phyloP scores from a whole-genome alignment of 92 coral and sea anemone genomes.

The Paragorgia papillata region DNA sequence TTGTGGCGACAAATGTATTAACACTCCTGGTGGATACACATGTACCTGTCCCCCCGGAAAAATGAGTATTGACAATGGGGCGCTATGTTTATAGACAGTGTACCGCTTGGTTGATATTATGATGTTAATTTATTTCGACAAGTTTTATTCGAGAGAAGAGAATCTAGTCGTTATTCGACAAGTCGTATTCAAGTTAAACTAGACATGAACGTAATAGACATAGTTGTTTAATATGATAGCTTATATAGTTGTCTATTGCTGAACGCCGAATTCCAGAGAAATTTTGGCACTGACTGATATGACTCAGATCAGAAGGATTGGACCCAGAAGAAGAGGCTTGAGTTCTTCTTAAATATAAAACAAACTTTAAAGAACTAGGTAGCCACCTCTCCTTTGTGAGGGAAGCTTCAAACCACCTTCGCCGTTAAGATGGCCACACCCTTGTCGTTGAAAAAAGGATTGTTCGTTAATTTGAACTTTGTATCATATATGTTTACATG shows the following conservation, averaged over 20 bases:
- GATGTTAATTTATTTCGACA: background rate
- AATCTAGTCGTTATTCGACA: too few relatives aligned
- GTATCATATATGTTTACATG: too few relatives aligned
- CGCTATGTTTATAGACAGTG: slow-evolving; percentile 60
- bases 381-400: too few relatives aligned
- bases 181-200: slow-evolving; percentile 2
- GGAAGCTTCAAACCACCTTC: too few relatives aligned
- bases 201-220: background rate
- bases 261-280: background rate
- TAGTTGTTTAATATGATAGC: background rate
- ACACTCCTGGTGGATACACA: slow-evolving; percentile 89
- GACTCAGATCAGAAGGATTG: background rate
- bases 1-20: slow-evolving; percentile 82
- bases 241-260: background rate
- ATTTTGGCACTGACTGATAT: background rate
- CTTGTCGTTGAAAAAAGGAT: too few relatives aligned
- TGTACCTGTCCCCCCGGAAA: slow-evolving; percentile 87
- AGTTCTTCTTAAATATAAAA: too few relatives aligned
- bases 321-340: background rate
- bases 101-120: background rate
- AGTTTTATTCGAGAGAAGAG: too few relatives aligned
- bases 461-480: too few relatives aligned
- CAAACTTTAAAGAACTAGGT: too few relatives aligned
- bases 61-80: slow-evolving; percentile 79
- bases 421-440: too few relatives aligned